Percentiles rank a stretch among this genome's conserved stretches.
phyloP scores from a whole-genome alignment of 2,113 vertebrate species.

The Petrocephalus microphthalmus region DNA sequence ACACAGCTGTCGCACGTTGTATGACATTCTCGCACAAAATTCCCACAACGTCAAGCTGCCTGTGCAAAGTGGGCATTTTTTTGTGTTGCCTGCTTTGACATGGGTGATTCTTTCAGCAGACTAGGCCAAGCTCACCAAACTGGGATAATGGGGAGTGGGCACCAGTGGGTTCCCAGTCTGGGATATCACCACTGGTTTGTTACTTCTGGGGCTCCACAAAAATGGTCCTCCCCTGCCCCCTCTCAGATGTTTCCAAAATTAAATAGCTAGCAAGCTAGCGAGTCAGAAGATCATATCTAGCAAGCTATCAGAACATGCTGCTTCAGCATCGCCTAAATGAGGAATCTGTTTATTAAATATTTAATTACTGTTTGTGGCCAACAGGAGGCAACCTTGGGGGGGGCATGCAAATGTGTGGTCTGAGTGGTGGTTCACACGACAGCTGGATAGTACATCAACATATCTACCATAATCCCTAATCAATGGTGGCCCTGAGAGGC shows the following conservation, averaged over 20 bases:
- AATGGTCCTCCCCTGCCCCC: background rate
- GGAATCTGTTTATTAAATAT: background rate
- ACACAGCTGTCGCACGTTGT: slow-evolving; percentile 37
- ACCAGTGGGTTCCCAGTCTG: background rate
- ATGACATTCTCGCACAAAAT: slow-evolving; percentile 28
- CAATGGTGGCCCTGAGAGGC: too few species aligned
- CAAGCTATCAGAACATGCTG: background rate
- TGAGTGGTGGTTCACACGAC: background rate
- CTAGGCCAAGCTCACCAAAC: background rate
- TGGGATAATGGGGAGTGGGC: background rate
- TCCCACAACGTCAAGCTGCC: background rate
- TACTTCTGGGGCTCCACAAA: background rate
- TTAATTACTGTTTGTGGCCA: background rate
- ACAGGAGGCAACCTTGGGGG: background rate
- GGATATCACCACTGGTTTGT: background rate
- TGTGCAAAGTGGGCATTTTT: background rate
- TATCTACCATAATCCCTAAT: background rate
- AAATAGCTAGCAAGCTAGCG: background rate
- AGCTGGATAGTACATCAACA: background rate
- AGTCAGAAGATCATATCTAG: background rate
- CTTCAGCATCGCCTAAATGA: background rate
- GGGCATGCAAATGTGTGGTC: background rate
- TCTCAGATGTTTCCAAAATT: background rate
- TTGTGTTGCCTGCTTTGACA: background rate
- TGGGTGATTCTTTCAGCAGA: background rate